Base-by-base conservation (phyloP, 2,113 vertebrate species). In the Solenodon paradoxus region DNA sequence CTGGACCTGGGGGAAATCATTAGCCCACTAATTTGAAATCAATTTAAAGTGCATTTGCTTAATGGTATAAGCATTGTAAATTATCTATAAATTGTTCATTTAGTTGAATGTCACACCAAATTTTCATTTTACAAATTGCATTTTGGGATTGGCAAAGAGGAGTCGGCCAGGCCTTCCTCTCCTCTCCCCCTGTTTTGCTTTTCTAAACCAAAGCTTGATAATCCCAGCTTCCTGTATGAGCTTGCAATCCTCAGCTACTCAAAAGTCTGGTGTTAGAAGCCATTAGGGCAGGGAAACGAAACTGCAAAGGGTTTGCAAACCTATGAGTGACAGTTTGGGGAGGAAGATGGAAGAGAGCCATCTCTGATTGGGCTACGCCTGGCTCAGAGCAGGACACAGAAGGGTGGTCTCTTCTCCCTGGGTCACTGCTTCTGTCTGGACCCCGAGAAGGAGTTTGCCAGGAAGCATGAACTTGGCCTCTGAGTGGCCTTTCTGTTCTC, bases 41-140 rank as follows among this genome's bases (percentile, higher is more conserved):
- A 98, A 98, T 98, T 98, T 98, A 97, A 98, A 98, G 97, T 95
- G 93, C 97, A 98, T 98, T 98, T 98, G 97, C 97, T 96, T 98
- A 98, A 98, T 98, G 98, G 97, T 95, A 98, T 47, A 93, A 97
- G 89, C 96, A 74, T 92, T 86, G 96, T 95, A 96, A 98, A 96
- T 98, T 97, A 98, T 96, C 97, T 97, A 96, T 96, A 97, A 97
- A 96, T 97, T 98, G 97, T 97, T 98, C 97, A 98, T 98, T 98
- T 97, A 97, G 94, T 95, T 93, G 97, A 97, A 93, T 86, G 72
- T 97, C 95, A 97, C 95, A 96, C 97, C 86, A 96, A 91, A 96
- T 97, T 95, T 97, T 97, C 78, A 28, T 88, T 89, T 93, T 93
- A 82, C 69, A 92, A 96, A 96, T 97, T 97, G 94, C n/a, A 24